Percentiles rank a stretch among this genome's conserved stretches.
These are phyloP conservation scores for Anoplius nigerrimus DNA, from an alignment of 2,888 invertebrate species.

Conservation along the genomic window DNA sequence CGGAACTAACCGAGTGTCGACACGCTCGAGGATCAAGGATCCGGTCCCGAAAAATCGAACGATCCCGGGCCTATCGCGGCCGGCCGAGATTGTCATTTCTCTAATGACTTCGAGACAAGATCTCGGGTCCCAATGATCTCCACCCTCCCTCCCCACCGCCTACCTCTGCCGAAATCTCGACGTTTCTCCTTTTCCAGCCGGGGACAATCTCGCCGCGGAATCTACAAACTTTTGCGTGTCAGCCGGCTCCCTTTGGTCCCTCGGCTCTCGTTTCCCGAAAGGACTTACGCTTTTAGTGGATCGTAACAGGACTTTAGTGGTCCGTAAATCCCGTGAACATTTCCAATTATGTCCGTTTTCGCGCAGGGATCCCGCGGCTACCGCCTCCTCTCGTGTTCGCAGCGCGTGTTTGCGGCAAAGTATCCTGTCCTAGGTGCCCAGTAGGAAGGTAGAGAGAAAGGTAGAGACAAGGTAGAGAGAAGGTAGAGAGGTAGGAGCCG, in stretches of 20 bases:
- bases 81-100: constrained; percentile 62
- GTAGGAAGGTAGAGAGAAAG: no score
- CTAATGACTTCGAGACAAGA: constrained; percentile 70
- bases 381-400: constrained; percentile 30
- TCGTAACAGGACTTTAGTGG: constrained; percentile 50
- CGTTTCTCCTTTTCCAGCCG: constrained; percentile 17
- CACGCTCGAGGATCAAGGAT: no score
- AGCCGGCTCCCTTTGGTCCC: constrained; percentile 44
- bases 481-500: no score
- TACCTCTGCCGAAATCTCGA: constrained; percentile 20
- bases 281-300: constrained; percentile 40
- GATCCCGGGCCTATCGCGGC: constrained; percentile 13
- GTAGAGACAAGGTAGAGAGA: no score
- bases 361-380: constrained; percentile 22
- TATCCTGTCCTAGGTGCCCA: no score
- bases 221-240: constrained; percentile 62
- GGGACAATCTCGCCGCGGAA: constrained; percentile 53
- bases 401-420: no score
- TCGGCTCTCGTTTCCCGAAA: constrained; percentile 16
- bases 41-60: not conserved
- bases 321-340: constrained; percentile 39
- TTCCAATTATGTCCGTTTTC: constrained; percentile 47
- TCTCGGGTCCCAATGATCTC: constrained; percentile 51
- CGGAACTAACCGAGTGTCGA: no score
- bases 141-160: constrained; percentile 5